Conservation (phyloP, 2,888 invertebrate genomes). For the Drosophila dives region DNA sequence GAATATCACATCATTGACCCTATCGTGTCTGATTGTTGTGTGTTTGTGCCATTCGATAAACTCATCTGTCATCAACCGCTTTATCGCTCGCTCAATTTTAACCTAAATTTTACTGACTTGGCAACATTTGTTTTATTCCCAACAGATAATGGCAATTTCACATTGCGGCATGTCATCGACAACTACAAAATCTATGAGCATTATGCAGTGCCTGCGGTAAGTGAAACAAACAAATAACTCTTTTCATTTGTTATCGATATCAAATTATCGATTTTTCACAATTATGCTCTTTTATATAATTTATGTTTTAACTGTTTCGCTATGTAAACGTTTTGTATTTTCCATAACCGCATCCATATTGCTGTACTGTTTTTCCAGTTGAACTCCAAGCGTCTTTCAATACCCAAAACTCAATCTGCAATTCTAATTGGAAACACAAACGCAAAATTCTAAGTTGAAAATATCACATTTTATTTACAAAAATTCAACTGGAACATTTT, state of each 20-base stretch:
- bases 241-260: not conserved
- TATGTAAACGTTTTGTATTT: constrained; percentile 14
- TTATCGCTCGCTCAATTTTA: constrained; percentile 1
- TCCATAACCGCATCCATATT: constrained; percentile 21
- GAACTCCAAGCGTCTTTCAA: constrained; percentile 13
- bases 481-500: constrained; percentile 37
- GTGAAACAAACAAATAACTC: constrained; percentile 46
- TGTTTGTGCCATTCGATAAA: constrained; percentile 9
- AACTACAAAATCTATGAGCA: constrained; percentile 88
- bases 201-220: constrained; percentile 92
- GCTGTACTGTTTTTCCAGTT: constrained; percentile 50
- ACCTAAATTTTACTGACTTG: not conserved
- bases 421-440: constrained; percentile 36
- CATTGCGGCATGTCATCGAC: constrained; percentile 87
- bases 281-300: not conserved
- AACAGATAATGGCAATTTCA: constrained; percentile 87
- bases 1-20: constrained; percentile 3
- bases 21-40: constrained; percentile 13
- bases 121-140: constrained; percentile 6
- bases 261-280: constrained; percentile 8
- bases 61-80: constrained; percentile 40
- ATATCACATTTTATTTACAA: constrained; percentile 14
- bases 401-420: constrained; percentile 15
- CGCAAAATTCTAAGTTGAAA: constrained; percentile 13
- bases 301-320: not conserved